A percentile compares a stretch with the other conserved stretches of the same genome.
Evolutionary conservation across 2,797 vertebrate genomes (phyloP).

Genomic region (Austrolebias charrua): DNA sequence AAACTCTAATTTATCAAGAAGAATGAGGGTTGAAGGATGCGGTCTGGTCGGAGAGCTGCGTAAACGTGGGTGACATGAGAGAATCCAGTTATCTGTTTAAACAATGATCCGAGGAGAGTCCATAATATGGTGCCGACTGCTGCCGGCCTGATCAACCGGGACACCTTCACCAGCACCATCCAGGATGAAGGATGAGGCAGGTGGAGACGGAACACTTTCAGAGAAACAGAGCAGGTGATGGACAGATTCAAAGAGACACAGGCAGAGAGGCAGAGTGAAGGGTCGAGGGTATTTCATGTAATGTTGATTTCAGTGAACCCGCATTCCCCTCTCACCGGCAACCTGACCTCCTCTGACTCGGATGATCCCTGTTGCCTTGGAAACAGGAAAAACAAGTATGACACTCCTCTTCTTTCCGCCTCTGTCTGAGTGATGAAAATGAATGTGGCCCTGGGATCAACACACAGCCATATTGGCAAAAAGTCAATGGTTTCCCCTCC

Average conservation of each 20-base stretch:
- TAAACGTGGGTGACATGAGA: slow-evolving; percentile 37
- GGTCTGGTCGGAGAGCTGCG: slow-evolving; percentile 36
- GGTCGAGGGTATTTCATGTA: slow-evolving; percentile 52
- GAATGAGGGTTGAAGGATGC: slow-evolving; percentile 58
- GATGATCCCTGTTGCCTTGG: slow-evolving; percentile 70
- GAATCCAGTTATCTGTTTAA: slow-evolving; percentile 51
- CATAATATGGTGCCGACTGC: slow-evolving; percentile 24
- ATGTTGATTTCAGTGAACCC: slow-evolving; percentile 61
- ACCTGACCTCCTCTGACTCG: slow-evolving; percentile 66
- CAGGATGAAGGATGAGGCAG: slow-evolving; percentile 19
- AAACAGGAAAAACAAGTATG: slow-evolving; percentile 72
- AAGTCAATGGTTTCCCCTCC: slow-evolving; percentile 68
- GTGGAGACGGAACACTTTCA: not conserved
- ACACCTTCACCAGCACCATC: slow-evolving; percentile 16
- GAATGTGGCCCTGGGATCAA: slow-evolving; percentile 71
- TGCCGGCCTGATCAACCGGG: slow-evolving; percentile 27
- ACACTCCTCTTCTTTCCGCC: slow-evolving; percentile 37
- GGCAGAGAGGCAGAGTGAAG: slow-evolving; percentile 21
- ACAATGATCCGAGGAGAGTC: slow-evolving; percentile 39
- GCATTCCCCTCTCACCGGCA: slow-evolving; percentile 56
- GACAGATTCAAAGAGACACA: slow-evolving; percentile 29
- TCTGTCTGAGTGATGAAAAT: slow-evolving; percentile 65
- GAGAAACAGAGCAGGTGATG: slow-evolving; percentile 26
- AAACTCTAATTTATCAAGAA: slow-evolving; percentile 57
- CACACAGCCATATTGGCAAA: slow-evolving; percentile 74